Evolutionary conservation across 2,113 vertebrate genomes (phyloP).

Genomic region (Psammodynastes pulverulentus): DNA sequence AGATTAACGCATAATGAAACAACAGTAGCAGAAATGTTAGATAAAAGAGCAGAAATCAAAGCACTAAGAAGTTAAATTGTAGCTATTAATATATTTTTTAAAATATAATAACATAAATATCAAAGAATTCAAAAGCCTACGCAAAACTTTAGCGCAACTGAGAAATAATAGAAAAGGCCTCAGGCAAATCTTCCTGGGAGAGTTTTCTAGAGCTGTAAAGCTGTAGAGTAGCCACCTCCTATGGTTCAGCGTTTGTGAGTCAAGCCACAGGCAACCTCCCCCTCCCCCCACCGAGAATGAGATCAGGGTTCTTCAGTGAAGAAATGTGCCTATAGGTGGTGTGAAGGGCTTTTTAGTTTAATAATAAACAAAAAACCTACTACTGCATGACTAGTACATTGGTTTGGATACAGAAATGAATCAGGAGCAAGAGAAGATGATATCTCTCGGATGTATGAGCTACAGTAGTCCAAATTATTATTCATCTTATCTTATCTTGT

Average conservation of each 20-base stretch:
- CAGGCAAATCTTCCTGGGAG: not conserved
- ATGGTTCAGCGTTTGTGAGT: not conserved
- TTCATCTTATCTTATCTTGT: too few relatives aligned
- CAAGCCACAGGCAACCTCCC: not conserved
- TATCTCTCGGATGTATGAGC: too few relatives aligned
- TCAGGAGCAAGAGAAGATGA: too few relatives aligned
- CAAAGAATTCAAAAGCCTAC: not conserved
- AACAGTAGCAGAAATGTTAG: not conserved
- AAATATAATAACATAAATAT: not conserved
- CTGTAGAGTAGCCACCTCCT: not conserved
- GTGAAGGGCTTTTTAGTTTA: not conserved
- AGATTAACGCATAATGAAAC: not conserved
- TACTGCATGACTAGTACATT: not conserved
- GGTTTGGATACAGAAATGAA: not conserved
- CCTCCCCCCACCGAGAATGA: not conserved
- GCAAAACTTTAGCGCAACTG: not conserved
- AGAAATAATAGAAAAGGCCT: not conserved
- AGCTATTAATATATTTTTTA: not conserved
- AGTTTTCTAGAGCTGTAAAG: not conserved
- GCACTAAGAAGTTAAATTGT: not conserved
- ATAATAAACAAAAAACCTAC: not conserved
- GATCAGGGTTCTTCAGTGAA: not conserved
- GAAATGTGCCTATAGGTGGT: not conserved
- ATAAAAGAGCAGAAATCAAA: not conserved
- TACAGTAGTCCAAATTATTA: too few relatives aligned